These are phyloP conservation scores for Linnaemya vulpina DNA, from an alignment of 2,888 invertebrate genomes.

Conservation along the genomic window DNA sequence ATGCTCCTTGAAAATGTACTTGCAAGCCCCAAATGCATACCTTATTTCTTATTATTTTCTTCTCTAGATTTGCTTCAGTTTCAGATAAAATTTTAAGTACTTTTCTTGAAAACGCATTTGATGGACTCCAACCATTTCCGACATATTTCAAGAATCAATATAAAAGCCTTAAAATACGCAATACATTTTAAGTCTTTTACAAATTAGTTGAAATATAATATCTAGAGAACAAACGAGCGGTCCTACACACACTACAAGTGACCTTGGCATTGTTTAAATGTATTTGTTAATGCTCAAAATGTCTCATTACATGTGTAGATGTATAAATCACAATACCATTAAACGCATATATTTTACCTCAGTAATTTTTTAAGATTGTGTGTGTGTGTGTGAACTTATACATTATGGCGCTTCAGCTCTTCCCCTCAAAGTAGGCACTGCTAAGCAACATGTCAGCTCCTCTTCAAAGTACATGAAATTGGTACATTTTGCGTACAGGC, in stretches of 20 bases:
- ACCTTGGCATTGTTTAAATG: constrained; percentile 48
- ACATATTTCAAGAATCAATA: constrained; percentile 26
- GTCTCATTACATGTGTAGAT: neutral
- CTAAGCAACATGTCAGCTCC: constrained; percentile 49
- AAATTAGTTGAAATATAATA: constrained; percentile 2
- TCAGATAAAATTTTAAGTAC: neutral
- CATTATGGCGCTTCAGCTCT: constrained; percentile 49
- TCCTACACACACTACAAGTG: constrained; percentile 18
- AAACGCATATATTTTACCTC: constrained; percentile 23
- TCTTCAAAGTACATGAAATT: constrained; percentile 21
- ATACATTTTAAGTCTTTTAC: constrained; percentile 6
- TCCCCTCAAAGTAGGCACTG: neutral
- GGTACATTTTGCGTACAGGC: neutral
- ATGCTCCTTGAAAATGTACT: neutral
- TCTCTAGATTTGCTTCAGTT: neutral
- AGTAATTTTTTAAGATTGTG: constrained; percentile 11
- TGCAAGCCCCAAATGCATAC: constrained; percentile 24
- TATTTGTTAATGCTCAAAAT: constrained; percentile 12
- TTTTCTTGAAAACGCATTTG: constrained; percentile 2
- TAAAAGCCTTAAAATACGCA: constrained; percentile 54
- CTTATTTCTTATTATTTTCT: neutral
- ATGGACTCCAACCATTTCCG: neutral
- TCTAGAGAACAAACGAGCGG: constrained; percentile 8
- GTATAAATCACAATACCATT: constrained; percentile 16
- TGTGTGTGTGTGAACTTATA: neutral